phyloP scores from a whole-genome alignment of 2,797 vertebrate genomes.

The Poecile montanus region DNA sequence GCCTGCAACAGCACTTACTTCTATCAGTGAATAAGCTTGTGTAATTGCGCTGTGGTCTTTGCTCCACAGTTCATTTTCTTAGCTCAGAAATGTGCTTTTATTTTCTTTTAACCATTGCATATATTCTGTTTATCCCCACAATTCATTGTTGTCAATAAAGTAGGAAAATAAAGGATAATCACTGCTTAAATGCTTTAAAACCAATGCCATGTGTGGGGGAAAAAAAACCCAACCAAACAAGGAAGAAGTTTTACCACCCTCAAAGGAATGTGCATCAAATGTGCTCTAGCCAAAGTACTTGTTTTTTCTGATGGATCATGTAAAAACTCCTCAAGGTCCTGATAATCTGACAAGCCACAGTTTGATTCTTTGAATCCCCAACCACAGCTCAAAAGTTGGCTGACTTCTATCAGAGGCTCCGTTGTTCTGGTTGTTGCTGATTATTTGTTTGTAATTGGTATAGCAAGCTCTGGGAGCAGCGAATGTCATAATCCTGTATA shows the following conservation, averaged over 20 bases:
- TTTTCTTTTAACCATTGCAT: neutral
- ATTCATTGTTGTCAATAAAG: constrained; percentile 34
- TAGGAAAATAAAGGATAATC: constrained; percentile 59
- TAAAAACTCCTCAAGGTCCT: neutral
- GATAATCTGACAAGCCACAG: neutral
- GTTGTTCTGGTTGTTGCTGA: neutral
- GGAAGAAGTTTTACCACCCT: neutral
- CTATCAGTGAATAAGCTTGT: constrained; percentile 46
- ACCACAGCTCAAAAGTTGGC: neutral
- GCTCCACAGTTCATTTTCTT: constrained; percentile 52
- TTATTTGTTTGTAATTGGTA: neutral
- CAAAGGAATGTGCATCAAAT: neutral
- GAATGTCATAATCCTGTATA: neutral
- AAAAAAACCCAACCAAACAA: neutral
- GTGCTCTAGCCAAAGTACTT: neutral
- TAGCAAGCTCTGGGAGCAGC: neutral
- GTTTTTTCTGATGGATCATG: neutral
- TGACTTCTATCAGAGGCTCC: neutral
- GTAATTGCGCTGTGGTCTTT: constrained; percentile 31
- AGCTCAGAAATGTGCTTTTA: constrained; percentile 26
- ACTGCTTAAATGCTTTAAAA: constrained; percentile 43
- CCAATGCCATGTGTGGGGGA: neutral
- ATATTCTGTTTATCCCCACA: constrained; percentile 12
- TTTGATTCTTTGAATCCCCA: neutral
- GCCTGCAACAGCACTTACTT: constrained; percentile 42